Evolutionary conservation across 2,888 invertebrate genomes (phyloP), one percentile per base, ranked within the genome.

Genomic region (Cheilosia soror): DNA sequence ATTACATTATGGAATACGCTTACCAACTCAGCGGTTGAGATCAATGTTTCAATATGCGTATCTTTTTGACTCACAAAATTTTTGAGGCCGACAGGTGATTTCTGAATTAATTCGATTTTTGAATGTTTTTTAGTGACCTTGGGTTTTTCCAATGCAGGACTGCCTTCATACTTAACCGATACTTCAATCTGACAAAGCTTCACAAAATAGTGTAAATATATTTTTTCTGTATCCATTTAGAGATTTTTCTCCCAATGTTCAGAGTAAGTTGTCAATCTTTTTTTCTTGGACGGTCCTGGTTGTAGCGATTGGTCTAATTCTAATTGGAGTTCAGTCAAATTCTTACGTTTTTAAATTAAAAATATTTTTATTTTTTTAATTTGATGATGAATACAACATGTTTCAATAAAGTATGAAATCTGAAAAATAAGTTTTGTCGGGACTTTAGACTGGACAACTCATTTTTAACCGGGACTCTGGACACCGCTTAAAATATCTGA

Each of bases 251-350:
- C 25, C 40, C 58, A 58, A 58, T 40, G 9, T 40, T 27, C 7
- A 40, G 58, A 58, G 58, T 58, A 58, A 2, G 40, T 58, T 58
- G 58, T 40, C 58, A 58, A 40, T 40, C 58, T 58, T 58, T 57
- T 57, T 20, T 15, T 40, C 57, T 33, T 58, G 29, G 55, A 33
- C 55, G 55, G 15, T 57, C 55, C 55, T 57, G 55, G 55, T 57
- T 57, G 25, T n/a, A n/a, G n/a, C n/a, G n/a, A n/a, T 58, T 58
- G 58, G 58, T 58, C 58, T 58, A 33, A 40, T 58, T 58, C 58
- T 58, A 15, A 42, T 58, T 33, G 40, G 58, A 13, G 58, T 58
- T 58, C 58, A 13, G 58, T 40, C 58, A 27, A 58, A 58, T 6
- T 58, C 58, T n/a, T n/a, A n/a, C n/a, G n/a, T n/a, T n/a, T n/a